phyloP scores from a whole-genome alignment of 2,888 invertebrate species.

The Ennomos quercinarius region DNA sequence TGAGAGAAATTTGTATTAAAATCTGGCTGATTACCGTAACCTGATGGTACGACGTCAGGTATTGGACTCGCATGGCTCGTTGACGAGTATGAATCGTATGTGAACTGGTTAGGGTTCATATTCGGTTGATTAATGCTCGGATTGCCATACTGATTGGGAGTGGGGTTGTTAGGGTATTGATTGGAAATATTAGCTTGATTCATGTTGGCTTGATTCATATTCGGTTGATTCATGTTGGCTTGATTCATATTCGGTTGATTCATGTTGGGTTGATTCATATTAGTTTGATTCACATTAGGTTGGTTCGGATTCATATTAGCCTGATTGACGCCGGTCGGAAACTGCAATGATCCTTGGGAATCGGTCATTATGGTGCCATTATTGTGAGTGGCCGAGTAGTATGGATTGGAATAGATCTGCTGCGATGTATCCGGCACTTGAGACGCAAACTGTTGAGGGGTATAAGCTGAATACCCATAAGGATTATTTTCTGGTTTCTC shows the following conservation, averaged over 20 bases:
- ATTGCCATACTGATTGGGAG: slow-evolving; percentile 10
- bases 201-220: slow-evolving; percentile 36
- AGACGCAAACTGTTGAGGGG: slow-evolving; percentile 65
- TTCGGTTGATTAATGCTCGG: slow-evolving; percentile 13
- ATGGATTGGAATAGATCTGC: slow-evolving; percentile 67
- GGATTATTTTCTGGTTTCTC: slow-evolving; percentile 63
- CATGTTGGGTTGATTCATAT: slow-evolving; percentile 36
- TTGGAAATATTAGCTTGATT: slow-evolving; percentile 22
- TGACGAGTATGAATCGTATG: slow-evolving; percentile 49
- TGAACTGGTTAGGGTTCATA: slow-evolving; percentile 35
- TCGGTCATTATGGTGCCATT: slow-evolving; percentile 64
- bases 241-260: slow-evolving; percentile 15
- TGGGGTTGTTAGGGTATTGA: slow-evolving; percentile 11
- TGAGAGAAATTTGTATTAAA: slow-evolving; percentile 67
- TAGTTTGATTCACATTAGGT: slow-evolving; percentile 37
- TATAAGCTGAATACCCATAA: slow-evolving; percentile 67
- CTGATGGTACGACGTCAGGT: slow-evolving; percentile 52
- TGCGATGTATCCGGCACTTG: slow-evolving; percentile 58
- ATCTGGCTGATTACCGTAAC: slow-evolving; percentile 55
- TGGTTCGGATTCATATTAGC: slow-evolving; percentile 5
- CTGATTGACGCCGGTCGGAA: slow-evolving; percentile 29
- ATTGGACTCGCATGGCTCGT: slow-evolving; percentile 48
- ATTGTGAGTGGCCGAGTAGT: slow-evolving; percentile 67
- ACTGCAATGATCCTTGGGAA: slow-evolving; percentile 55
- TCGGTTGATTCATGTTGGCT: slow-evolving; percentile 5